Percentiles rank a stretch among this genome's conserved stretches.
Conservation (phyloP, 2,888 invertebrate species). For the Spilosoma lubricipeda region DNA sequence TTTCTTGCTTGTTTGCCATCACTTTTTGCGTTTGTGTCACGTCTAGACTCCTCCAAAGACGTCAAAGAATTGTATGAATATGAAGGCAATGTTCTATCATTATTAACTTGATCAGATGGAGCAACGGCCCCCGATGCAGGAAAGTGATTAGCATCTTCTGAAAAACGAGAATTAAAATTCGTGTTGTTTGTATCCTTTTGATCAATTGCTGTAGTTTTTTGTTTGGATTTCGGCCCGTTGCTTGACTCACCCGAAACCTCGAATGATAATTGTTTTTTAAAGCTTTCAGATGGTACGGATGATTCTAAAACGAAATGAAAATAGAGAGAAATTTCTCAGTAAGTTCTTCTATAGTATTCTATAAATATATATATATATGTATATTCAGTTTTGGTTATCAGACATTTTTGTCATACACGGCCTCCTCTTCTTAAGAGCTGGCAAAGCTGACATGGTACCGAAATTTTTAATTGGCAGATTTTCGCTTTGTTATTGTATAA, state of each 20-base stretch:
- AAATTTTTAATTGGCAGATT: too few relatives aligned
- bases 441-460: too few relatives aligned
- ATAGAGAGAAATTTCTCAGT: neutral
- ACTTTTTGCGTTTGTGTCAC: neutral
- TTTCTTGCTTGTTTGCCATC: constrained; percentile 3
- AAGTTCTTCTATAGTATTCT: neutral
- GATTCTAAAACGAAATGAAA: neutral
- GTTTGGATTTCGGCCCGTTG: neutral
- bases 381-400: neutral
- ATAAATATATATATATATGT: too few relatives aligned
- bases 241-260: neutral
- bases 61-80: neutral
- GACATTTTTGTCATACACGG: too few relatives aligned
- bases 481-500: too few relatives aligned
- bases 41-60: constrained; percentile 1
- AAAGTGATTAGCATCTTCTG: neutral
- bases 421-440: too few relatives aligned
- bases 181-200: neutral
- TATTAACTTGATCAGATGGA: neutral
- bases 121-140: neutral
- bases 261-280: neutral
- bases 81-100: neutral
- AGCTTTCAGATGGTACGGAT: neutral
- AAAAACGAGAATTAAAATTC: constrained; percentile 11
- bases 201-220: neutral